phyloP scores from a whole-genome alignment of 2,797 vertebrate genomes.

The Enteromius thamalakanensis region DNA sequence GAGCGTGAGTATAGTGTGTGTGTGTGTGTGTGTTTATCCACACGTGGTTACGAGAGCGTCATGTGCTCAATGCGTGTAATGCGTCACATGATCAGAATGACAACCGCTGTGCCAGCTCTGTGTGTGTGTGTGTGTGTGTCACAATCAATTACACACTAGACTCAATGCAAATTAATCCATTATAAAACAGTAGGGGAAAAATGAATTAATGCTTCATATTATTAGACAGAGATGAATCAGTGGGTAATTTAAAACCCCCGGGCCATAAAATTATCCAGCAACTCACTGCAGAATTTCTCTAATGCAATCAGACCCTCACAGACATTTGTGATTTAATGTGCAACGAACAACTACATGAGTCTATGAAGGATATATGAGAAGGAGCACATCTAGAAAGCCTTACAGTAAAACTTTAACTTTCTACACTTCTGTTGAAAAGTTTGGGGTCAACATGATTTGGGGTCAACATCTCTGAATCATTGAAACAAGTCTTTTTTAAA shows the following conservation, averaged over 20 bases:
- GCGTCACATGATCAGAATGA: not conserved
- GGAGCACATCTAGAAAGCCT: not conserved
- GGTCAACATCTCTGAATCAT: too few relatives aligned
- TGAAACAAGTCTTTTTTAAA: too few relatives aligned
- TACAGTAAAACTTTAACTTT: not conserved
- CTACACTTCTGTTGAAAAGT: not conserved
- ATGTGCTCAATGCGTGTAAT: not conserved
- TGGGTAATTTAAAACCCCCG: slow-evolving; percentile 7
- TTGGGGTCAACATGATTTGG: not conserved
- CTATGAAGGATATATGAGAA: not conserved
- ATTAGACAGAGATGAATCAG: slow-evolving; percentile 38
- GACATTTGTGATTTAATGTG: slow-evolving; percentile 26
- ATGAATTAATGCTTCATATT: slow-evolving; percentile 33
- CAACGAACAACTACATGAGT: not conserved
- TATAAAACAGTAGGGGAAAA: slow-evolving; percentile 13
- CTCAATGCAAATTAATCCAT: slow-evolving; percentile 35
- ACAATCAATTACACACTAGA: slow-evolving; percentile 44
- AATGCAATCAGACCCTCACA: slow-evolving; percentile 23
- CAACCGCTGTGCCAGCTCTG: not conserved
- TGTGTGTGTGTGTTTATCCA: not conserved
- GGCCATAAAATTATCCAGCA: slow-evolving; percentile 28
- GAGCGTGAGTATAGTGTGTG: not conserved
- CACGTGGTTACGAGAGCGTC: slow-evolving; percentile 5
- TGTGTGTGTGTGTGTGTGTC: slow-evolving; percentile 33
- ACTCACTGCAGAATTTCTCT: not conserved